phyloP scores from a whole-genome alignment of 2,888 invertebrate genomes.

The Amiota minor region DNA sequence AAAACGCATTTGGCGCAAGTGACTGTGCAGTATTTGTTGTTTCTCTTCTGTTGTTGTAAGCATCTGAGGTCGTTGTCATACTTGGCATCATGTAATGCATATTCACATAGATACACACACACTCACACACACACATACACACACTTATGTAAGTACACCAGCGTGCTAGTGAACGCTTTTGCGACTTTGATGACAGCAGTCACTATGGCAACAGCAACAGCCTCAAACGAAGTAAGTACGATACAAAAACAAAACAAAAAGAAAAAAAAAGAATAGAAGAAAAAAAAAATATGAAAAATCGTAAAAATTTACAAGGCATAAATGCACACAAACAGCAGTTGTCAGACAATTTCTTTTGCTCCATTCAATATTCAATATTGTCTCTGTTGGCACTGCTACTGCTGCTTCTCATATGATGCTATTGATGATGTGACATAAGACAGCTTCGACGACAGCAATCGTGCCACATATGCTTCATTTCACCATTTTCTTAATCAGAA shows the following conservation, averaged over 20 bases:
- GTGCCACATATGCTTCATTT: background rate
- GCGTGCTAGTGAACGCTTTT: background rate
- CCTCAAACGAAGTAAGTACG: background rate
- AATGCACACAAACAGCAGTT: conserved; percentile 34
- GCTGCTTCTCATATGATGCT: background rate
- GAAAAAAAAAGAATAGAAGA: background rate
- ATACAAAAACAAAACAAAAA: background rate
- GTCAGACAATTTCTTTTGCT: conserved; percentile 28
- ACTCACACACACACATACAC: background rate
- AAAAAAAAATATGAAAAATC: conserved; percentile 9
- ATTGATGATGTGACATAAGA: conserved; percentile 7
- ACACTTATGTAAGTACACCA: background rate
- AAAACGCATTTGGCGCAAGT: conserved; percentile 24
- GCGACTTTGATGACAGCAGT: conserved; percentile 12
- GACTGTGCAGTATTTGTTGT: conserved; percentile 19
- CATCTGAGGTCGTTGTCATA: conserved; percentile 33
- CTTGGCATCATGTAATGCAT: conserved; percentile 12
- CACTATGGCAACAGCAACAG: background rate
- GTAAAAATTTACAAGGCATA: conserved; percentile 34
- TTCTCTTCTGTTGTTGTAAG: conserved; percentile 8
- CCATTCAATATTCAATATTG: background rate
- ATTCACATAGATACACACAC: conserved; percentile 33
- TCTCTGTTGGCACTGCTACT: background rate
- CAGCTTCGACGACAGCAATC: background rate
- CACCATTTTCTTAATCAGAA: conserved; percentile 17